Evolutionary conservation across 2,797 vertebrate species (phyloP), one percentile per base, ranked within the genome.

Genomic region (Acrossocheilus fasciatus): DNA sequence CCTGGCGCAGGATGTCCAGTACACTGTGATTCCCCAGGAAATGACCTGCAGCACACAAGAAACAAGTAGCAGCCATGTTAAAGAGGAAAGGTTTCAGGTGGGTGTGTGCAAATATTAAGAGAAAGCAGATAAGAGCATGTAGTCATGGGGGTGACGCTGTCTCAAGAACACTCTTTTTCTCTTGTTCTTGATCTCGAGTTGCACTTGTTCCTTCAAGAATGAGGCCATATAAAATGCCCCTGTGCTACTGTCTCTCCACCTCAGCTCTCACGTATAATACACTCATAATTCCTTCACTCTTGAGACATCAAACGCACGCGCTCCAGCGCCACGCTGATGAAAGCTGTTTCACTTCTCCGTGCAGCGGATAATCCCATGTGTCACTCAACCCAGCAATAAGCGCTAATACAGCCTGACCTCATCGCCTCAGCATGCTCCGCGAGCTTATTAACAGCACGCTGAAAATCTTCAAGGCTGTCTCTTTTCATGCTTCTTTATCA

Each of bases 1-100:
- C 97, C 93, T 97, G 97, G 88, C 96, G 95, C 90, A 99, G 96
- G 91, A 99, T 97, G 91, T 99, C 97, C 89, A 99, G 96, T 93
- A 99, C 97, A 41, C 98, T 99, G 93, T 96, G 97, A 94, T 99
- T 99, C 83, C 98, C 98, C 93, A 99, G 95, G 93, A 99, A 99
- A 93, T 99, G 98, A 94, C 98, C 98, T 99, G 92, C 93, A 93
- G 87, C 91, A 87, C 92, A 94, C 41, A 87, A 85, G 91, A 86
- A 70, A 87, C 15, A 50, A 11, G 34, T 4, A 69, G 20, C 41
- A 64, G n/a, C 52, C 52, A 17, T 54, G 45, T 72, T 62, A 78
- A 43, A 47, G 39, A n/a, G 23, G n/a, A 43, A 73, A 70, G 8
- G 12, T 72, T 70, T 70, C 3, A 80, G 64, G 12, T 45, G 39